Percentiles rank a stretch among this genome's conserved stretches.
phyloP scores from a whole-genome alignment of 2,888 invertebrate species.

The Aphidoletes aphidimyza region DNA sequence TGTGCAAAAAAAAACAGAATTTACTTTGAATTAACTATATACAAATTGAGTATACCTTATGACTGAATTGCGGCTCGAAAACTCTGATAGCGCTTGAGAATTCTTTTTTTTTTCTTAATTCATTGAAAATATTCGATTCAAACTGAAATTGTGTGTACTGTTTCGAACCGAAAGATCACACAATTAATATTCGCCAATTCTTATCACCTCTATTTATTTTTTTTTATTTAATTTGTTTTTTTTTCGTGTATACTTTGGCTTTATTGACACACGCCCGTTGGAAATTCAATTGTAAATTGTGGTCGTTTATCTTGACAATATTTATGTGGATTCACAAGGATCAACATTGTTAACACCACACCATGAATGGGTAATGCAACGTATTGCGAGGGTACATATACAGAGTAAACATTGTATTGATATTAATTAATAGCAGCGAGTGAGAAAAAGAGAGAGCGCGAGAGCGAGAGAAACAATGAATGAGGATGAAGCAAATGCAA shows the following conservation, averaged over 20 bases:
- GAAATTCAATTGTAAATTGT: not conserved
- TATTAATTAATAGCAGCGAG: not conserved
- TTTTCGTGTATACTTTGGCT: not conserved
- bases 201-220: conserved; percentile 17
- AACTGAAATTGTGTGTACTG: not conserved
- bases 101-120: too few relatives aligned
- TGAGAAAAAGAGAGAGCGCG: not conserved
- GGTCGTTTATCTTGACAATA: not conserved
- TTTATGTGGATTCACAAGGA: not conserved
- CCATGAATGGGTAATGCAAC: not conserved
- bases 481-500: too few relatives aligned
- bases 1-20: too few relatives aligned
- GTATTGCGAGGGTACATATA: not conserved
- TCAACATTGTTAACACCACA: not conserved
- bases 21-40: too few relatives aligned
- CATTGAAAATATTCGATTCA: too few relatives aligned
- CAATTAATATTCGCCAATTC: not conserved
- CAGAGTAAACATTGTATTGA: conserved; percentile 4
- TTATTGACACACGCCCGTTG: not conserved
- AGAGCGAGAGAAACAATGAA: not conserved
- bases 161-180: not conserved
- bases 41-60: too few relatives aligned
- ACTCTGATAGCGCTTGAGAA: too few relatives aligned
- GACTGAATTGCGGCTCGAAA: too few relatives aligned
- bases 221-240: too few relatives aligned